A percentile compares a stretch with the other conserved stretches of the same genome.
phyloP scores from a whole-genome alignment of 1,140 invertebrate genomes.

The Drosophila sp. region DNA sequence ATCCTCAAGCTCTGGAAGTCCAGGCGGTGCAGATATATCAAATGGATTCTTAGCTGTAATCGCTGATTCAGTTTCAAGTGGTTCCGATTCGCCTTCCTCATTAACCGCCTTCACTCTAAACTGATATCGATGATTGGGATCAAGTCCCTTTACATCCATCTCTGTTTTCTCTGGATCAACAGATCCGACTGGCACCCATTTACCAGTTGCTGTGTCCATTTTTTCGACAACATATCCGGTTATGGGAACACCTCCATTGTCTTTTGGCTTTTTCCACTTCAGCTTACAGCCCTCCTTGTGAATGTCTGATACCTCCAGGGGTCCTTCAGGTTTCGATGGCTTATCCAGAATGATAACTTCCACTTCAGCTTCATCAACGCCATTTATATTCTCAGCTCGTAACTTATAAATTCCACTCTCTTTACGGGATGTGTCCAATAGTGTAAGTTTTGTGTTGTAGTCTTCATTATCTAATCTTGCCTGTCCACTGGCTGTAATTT shows the following conservation, averaged over 20 bases:
- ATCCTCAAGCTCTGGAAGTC: constrained; percentile 95
- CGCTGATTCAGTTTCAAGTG: constrained; percentile 93
- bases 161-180: constrained; percentile 95
- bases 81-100: constrained; percentile 97
- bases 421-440: constrained; percentile 92
- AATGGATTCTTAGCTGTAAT: constrained; percentile 98
- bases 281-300: constrained; percentile 98
- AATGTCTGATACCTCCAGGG: constrained; percentile 95
- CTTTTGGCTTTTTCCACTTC: constrained; percentile 97
- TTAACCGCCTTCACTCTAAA: constrained; percentile 98
- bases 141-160: constrained; percentile 93
- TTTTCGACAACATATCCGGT: constrained; percentile 96
- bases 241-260: constrained; percentile 97
- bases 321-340: constrained; percentile 96
- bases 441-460: constrained; percentile 94
- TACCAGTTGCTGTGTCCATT: constrained; percentile 94
- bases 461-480: constrained; percentile 95
- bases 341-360: constrained; percentile 97
- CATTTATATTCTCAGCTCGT: constrained; percentile 95
- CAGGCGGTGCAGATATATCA: constrained; percentile 95
- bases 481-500: constrained; percentile 85
- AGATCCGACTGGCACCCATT: constrained; percentile 94
- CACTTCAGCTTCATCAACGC: constrained; percentile 96
- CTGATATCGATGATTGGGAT: constrained; percentile 96
- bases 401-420: constrained; percentile 96